Conservation (phyloP, 2,888 invertebrate genomes). For the Erebia epiphron region DNA sequence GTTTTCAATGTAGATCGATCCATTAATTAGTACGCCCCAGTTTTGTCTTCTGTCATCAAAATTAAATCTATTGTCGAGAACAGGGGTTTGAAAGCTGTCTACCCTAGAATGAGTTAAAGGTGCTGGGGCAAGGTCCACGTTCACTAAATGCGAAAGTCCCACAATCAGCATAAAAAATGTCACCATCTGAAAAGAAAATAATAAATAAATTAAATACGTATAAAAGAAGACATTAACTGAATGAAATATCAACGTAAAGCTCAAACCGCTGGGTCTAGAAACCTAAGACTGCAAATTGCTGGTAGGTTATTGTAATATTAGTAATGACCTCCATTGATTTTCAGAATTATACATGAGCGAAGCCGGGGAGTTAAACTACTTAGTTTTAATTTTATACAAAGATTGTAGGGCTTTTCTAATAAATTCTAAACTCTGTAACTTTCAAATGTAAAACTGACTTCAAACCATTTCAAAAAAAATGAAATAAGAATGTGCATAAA, state of each 20-base stretch:
- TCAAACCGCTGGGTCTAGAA: too few relatives aligned
- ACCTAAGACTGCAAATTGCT: too few relatives aligned
- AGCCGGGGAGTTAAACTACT: too few relatives aligned
- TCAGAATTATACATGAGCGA: too few relatives aligned
- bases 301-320: too few relatives aligned
- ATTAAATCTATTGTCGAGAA: constrained; percentile 45
- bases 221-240: too few relatives aligned
- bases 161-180: neutral
- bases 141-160: constrained; percentile 7
- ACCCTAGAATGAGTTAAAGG: neutral
- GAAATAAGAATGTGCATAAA: neutral
- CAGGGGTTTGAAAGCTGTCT: neutral
- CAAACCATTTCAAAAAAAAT: neutral
- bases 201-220: too few relatives aligned
- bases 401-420: too few relatives aligned
- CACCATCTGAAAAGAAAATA: constrained; percentile 7
- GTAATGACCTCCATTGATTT: too few relatives aligned
- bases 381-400: too few relatives aligned
- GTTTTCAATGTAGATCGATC: constrained; percentile 40
- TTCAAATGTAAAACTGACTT: neutral
- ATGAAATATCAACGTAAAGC: too few relatives aligned
- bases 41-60: constrained; percentile 65
- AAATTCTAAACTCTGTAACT: too few relatives aligned
- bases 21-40: constrained; percentile 61
- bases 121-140: neutral